Evolutionary conservation across 1,140 invertebrate species (phyloP).

Genomic region (Drosophila nikananu): DNA sequence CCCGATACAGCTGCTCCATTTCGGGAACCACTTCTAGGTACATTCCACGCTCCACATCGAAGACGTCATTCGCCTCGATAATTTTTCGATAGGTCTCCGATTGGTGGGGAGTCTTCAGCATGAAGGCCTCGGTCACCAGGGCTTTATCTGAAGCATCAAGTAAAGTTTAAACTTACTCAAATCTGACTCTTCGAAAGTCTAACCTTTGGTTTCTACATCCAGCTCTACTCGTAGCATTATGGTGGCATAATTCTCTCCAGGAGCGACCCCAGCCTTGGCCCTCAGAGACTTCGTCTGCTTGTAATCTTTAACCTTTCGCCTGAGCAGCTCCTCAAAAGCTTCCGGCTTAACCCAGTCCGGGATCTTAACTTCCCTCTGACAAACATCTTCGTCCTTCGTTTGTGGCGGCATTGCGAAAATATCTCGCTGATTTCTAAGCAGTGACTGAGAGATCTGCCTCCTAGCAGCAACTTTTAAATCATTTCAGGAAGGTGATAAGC

Average conservation of each 20-base stretch:
- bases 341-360: conserved; percentile 85
- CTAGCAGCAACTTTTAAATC: conserved; percentile 23
- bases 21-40: conserved; percentile 66
- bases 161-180: not conserved
- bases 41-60: conserved; percentile 62
- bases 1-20: conserved; percentile 68
- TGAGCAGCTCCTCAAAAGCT: conserved; percentile 84
- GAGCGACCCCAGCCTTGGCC: conserved; percentile 43
- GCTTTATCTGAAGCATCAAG: conserved; percentile 36
- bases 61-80: conserved; percentile 38
- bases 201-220: conserved; percentile 61
- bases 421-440: not conserved
- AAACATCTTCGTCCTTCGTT: conserved; percentile 18
- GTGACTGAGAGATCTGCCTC: not conserved
- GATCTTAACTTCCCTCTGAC: not conserved
- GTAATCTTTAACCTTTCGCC: conserved; percentile 63
- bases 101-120: conserved; percentile 63
- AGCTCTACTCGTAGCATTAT: conserved; percentile 67
- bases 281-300: conserved; percentile 62
- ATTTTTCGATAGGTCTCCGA: conserved; percentile 34
- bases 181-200: not conserved
- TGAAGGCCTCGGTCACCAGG: conserved; percentile 45
- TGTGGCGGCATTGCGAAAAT: conserved; percentile 40
- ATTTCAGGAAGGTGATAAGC: not conserved
- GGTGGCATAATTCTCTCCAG: conserved; percentile 76